Base-by-base conservation (phyloP, 2,888 invertebrate genomes). In the Melangyna quadrimaculata region DNA sequence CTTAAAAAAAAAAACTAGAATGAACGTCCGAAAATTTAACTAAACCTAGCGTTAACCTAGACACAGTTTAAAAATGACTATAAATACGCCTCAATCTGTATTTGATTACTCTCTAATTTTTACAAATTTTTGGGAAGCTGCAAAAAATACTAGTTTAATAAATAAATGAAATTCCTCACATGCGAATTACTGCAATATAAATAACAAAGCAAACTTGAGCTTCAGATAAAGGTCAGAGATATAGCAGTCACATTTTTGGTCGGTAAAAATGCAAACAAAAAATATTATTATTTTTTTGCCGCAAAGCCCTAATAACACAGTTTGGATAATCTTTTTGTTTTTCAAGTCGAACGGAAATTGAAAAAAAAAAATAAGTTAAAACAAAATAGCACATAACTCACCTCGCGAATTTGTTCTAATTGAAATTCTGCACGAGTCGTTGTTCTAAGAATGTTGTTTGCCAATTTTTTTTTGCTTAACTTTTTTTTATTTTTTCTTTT, bases 381-480 rank as follows among this genome's bases (percentile, higher is more conserved):
- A 43, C 51, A 80, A 86, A 71, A 82, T 74, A 48, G 87, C 82
- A 77, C 87, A 86, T 37, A 69, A 74, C 78, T 79, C 72, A 79
- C 81, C 78, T 87, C 87, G 80, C 87, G 79, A 67, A 77, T 55
- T 81, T 79, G 65, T 84, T 87, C 88, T 88, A 88, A 88, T 88
- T 88, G 88, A 88, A 88, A 88, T 88, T 87, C 88, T 87, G 88
- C 88, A 88, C 88, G 88, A 88, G 87, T 87, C 83, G 78, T 63
- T 80, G 77, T 80, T 78, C 82, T 75, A 83, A 78, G 78, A 78
- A 81, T 87, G 45, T 32, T 65, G 65, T 29, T 59, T 65, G 78
- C 87, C 45, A 65, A 35, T 59, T 73, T 53, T 43, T n/a, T 65
- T 65, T 51, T 48, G 70, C 48, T 32, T 17, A 51, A 32, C 55